Evolutionary conservation across 2,888 invertebrate species (phyloP), one percentile per base, ranked within the genome.

Genomic region (Choristoneura rosaceana): DNA sequence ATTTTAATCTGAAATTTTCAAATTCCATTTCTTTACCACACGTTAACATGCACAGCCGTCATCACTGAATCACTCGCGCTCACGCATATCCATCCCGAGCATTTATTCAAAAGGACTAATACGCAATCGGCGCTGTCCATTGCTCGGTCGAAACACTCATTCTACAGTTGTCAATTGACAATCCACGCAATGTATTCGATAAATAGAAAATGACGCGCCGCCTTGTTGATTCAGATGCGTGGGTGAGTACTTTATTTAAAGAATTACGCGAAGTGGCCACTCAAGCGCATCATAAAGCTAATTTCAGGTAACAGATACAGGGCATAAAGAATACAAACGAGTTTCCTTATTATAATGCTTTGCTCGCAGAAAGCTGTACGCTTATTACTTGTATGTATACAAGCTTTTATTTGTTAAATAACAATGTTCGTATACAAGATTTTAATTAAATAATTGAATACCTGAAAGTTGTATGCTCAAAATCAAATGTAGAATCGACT

Each of bases 211-310:
- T 52, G 9, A 14, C 14, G 15, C 52, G 52, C 17, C 2, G 50
- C 9, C 17, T 52, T 17, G 17, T 9, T 0, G 7, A 3, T 52
- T n/a, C 3, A n/a, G 17, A n/a, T 17, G 52, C 3, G 8, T 9
- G 15, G 1, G 17, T 52, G 8, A 8, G 52, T 52, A 25, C 43
- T 34, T 61, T 61, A 61, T 61, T 63, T 45, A 25, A 43, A 63
- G 47, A 45, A n/a, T 34, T 47, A 43, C 63, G 47, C 9, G 47
- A 47, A 63, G 25, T 63, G 33, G 25, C 45, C 63, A 63, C 63
- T 63, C 63, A 25, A 12, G 45, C 25, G 33, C 25, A 45, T 15
- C 45, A 43, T 61, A 17, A 61, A 61, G 43, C 33, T 43, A 43
- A 63, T 43, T 47, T 47, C 63, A 63, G 63, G 33, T 33, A 33